Conservation (phyloP, 1,140 invertebrate species). For the Ips typographus region DNA sequence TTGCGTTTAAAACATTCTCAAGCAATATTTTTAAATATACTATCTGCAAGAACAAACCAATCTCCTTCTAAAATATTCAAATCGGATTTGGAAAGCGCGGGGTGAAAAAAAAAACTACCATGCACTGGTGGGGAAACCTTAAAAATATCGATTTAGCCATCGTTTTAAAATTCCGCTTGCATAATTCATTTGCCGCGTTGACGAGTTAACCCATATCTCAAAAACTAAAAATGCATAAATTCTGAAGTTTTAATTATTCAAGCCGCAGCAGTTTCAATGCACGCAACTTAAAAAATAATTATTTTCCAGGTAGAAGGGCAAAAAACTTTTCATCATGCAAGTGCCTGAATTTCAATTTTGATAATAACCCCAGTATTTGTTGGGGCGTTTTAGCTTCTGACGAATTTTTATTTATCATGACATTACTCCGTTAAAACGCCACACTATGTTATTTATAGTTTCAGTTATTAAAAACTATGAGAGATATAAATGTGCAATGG, state of each 20-base stretch:
- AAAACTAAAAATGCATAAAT: conserved; percentile 40
- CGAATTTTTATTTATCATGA: too few species aligned
- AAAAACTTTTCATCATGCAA: conserved; percentile 37
- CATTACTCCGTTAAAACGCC: too few species aligned
- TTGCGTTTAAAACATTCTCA: background rate
- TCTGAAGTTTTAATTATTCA: conserved; percentile 41
- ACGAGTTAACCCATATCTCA: conserved; percentile 39
- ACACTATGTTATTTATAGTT: too few species aligned
- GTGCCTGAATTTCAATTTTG: conserved; percentile 9
- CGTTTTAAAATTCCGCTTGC: conserved; percentile 28
- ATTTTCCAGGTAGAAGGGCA: conserved; percentile 26
- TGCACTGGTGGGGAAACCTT: conserved; percentile 4
- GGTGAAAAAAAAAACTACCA: background rate
- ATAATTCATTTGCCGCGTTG: conserved; percentile 39
- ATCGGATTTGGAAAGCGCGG: background rate
- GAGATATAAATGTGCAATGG: too few species aligned
- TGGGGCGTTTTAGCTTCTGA: background rate
- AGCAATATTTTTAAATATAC: background rate
- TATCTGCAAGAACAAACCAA: background rate
- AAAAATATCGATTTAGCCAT: conserved; percentile 32
- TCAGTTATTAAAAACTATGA: too few species aligned
- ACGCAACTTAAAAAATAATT: conserved; percentile 40
- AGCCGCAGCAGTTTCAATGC: conserved; percentile 27
- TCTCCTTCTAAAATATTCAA: background rate
- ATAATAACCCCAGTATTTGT: conserved; percentile 1